Evolutionary conservation across 2,888 invertebrate genomes (phyloP), one percentile per base, ranked within the genome.

Genomic region (Dusona sp.): DNA sequence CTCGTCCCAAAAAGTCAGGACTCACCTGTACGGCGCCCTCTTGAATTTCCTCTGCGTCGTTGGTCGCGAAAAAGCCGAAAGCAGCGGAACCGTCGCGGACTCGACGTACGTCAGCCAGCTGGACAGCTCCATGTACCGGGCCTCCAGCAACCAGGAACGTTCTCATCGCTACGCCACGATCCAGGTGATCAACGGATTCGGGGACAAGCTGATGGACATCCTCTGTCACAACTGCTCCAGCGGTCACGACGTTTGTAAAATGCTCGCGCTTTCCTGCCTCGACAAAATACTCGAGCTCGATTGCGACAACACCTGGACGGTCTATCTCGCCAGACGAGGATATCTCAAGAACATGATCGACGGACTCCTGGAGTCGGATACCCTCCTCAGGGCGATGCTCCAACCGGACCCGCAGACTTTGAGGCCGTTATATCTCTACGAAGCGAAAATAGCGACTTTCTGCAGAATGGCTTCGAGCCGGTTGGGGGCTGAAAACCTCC

Each of bases 191-290:
- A 95, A 96, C 25, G 96, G 96, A 6, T 98, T 97, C 89, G 98
- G 98, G 0, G 97, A 98, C 88, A 97, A 97, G 91, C 94, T 98
- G 70, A 96, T 98, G 92, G 97, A 97, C 89, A 96, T 96, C 51
- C 94, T 98, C 78, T 98, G 98, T 89, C 96, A 97, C 79, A 98
- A 99, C 94, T 97, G 97, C 85, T 97, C 97, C 13, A 97, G 97
- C 1, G 98, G 98, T 0, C 98, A 98, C 92, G 98, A 98, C 90
- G 97, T 99, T 16, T 98, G 98, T 91, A 97, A 98, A 94, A 98
- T 98, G 97, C 95, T 98, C 79, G 97, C 98, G 0, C 95, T 99
- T 89, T 96, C 98, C 0, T 97, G 97, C 88, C 95, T 98, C 80
- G 97, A 98, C 92, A 96, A 97, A 65, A 95, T 98, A 67, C 95